phyloP scores from a whole-genome alignment of 2,113 vertebrate species.

The Sarotherodon lohbergeri region DNA sequence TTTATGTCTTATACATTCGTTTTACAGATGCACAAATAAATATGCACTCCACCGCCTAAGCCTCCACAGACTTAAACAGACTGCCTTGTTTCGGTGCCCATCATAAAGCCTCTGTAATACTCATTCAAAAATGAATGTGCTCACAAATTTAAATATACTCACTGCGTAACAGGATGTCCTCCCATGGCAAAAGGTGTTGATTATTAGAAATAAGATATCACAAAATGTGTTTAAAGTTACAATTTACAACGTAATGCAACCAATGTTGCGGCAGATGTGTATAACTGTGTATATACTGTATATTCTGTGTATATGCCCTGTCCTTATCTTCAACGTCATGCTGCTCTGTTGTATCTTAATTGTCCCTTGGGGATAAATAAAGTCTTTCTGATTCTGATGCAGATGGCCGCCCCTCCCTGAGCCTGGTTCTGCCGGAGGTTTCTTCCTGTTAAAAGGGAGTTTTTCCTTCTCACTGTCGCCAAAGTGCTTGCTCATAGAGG shows the following conservation, averaged over 20 bases:
- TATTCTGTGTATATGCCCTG: not conserved
- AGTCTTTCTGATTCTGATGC: not conserved
- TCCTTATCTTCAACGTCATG: not conserved
- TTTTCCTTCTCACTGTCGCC: not conserved
- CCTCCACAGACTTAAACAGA: not conserved
- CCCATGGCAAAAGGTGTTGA: not conserved
- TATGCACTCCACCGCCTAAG: not conserved
- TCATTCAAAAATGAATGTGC: not conserved
- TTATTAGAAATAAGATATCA: not conserved
- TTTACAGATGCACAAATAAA: not conserved
- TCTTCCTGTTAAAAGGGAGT: not conserved
- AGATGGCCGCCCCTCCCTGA: not conserved
- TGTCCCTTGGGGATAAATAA: not conserved
- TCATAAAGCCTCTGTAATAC: not conserved
- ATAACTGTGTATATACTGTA: not conserved
- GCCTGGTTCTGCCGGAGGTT: rapidly evolving
- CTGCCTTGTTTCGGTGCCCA: not conserved
- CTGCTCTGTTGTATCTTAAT: not conserved
- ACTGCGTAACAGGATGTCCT: not conserved
- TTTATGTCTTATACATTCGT: not conserved
- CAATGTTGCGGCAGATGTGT: not conserved
- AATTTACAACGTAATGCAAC: not conserved
- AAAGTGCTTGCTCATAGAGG: not conserved
- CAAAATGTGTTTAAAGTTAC: not conserved
- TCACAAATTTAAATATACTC: not conserved